Percentiles rank a stretch among this genome's conserved stretches.
These are phyloP conservation scores for Caracal caracal DNA, from an alignment of 2,113 vertebrate species.

Conservation along the genomic window DNA sequence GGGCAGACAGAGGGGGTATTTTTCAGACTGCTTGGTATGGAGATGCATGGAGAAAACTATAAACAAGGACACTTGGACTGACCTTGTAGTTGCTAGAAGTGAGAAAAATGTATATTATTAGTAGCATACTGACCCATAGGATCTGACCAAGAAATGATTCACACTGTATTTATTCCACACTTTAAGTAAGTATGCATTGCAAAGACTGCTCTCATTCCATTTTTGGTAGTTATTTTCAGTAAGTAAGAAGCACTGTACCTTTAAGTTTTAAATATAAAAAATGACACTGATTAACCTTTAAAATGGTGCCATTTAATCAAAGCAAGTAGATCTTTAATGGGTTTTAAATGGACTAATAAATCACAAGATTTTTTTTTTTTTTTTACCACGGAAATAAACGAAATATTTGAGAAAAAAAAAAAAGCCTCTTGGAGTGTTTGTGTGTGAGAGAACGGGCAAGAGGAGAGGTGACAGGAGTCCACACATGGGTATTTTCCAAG, in stretches of 20 bases:
- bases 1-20: no score
- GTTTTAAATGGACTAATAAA: constrained; percentile 86
- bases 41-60: neutral
- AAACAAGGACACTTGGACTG: neutral
- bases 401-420: constrained; percentile 58
- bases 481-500: fast-evolving
- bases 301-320: constrained; percentile 84
- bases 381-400: constrained; percentile 75
- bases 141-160: constrained; percentile 61
- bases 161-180: constrained; percentile 53
- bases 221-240: constrained; percentile 65
- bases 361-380: constrained; percentile 77
- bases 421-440: neutral
- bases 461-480: neutral
- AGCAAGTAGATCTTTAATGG: constrained; percentile 84
- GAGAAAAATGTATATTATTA: constrained; percentile 73
- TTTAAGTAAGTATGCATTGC: constrained; percentile 38
- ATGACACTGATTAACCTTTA: constrained; percentile 83
- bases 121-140: constrained; percentile 63
- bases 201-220: neutral
- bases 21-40: neutral
- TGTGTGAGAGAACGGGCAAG: neutral
- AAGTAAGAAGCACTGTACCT: constrained; percentile 74
- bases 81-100: constrained; percentile 53
- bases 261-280: constrained; percentile 81